Conservation (phyloP, 92 coral and sea anemone species). For the Paramuricea clavata region DNA sequence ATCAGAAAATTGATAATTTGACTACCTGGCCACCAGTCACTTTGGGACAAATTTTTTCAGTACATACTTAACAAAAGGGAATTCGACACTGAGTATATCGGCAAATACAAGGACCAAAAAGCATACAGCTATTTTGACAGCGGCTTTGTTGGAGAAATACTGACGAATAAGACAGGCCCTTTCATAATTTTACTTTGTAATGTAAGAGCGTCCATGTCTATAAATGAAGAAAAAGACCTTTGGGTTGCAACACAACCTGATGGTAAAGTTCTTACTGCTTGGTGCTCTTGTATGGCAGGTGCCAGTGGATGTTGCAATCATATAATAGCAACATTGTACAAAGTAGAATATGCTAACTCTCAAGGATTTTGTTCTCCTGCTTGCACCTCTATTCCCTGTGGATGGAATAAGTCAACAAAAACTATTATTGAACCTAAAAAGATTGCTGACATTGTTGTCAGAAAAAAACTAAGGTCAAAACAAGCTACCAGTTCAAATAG, state of each 20-base stretch:
- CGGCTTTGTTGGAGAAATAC: too few relatives aligned
- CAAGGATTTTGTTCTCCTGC: too few relatives aligned
- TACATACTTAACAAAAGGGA: slow-evolving; percentile 17
- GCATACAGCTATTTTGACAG: slow-evolving; percentile 28
- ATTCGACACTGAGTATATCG: slow-evolving; percentile 11
- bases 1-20: slow-evolving; percentile 14
- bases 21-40: slow-evolving; percentile 20
- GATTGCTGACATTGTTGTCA: slow-evolving; percentile 9
- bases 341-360: too few relatives aligned
- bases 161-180: not conserved
- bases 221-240: too few relatives aligned
- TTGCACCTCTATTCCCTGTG: too few relatives aligned
- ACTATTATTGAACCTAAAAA: slow-evolving; percentile 22
- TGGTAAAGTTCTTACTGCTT: too few relatives aligned
- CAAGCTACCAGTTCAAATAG: not conserved
- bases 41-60: slow-evolving; percentile 11
- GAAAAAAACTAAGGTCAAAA: slow-evolving; percentile 8
- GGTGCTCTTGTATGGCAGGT: too few relatives aligned
- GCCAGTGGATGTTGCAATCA: too few relatives aligned
- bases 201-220: slow-evolving; percentile 25
- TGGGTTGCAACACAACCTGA: too few relatives aligned
- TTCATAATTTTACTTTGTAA: slow-evolving; percentile 8
- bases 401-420: too few relatives aligned
- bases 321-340: too few relatives aligned
- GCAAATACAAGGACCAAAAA: slow-evolving; percentile 15